Conservation (phyloP, 23 tunicate species). For the Pegea sp. region DNA sequence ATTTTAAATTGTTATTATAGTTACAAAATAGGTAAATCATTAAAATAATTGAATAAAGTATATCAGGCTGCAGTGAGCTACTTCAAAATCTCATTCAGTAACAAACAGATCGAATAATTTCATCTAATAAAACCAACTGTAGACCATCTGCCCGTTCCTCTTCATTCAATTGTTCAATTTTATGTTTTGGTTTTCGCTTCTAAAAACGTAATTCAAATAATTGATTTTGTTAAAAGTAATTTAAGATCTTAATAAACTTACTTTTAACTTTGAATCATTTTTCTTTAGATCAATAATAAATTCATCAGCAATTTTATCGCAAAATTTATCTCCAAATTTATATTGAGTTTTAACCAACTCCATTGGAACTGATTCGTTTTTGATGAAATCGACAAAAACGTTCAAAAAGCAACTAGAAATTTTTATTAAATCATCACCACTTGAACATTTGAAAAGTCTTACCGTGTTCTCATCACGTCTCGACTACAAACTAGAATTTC, state of each 20-base stretch:
- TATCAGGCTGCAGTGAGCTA: too few species aligned
- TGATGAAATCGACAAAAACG: slow-evolving; percentile 73
- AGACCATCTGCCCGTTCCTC: slow-evolving; percentile 30
- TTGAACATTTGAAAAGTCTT: not conserved
- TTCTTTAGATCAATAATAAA: slow-evolving; percentile 21
- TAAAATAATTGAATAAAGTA: too few species aligned
- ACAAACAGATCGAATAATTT: slow-evolving; percentile 46
- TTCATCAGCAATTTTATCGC: slow-evolving; percentile 21
- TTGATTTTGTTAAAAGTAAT: not conserved
- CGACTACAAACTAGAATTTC: slow-evolving; percentile 31
- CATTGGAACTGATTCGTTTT: slow-evolving; percentile 26
- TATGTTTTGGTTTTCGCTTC: not conserved
- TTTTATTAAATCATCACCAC: not conserved
- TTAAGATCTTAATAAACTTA: slow-evolving; percentile 1
- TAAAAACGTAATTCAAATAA: not conserved
- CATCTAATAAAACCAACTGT: slow-evolving; percentile 29
- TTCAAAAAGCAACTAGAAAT: slow-evolving; percentile 53
- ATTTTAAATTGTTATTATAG: too few species aligned
- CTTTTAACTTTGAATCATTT: slow-evolving; percentile 57
- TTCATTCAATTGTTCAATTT: not conserved
- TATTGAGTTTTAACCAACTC: slow-evolving; percentile 36
- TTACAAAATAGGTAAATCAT: too few species aligned
- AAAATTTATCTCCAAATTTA: slow-evolving; percentile 21
- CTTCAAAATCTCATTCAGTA: too few species aligned
- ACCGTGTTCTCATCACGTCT: slow-evolving; percentile 87